Conservation (phyloP, 2,797 vertebrate genomes). For the Gymnocypris eckloni region DNA sequence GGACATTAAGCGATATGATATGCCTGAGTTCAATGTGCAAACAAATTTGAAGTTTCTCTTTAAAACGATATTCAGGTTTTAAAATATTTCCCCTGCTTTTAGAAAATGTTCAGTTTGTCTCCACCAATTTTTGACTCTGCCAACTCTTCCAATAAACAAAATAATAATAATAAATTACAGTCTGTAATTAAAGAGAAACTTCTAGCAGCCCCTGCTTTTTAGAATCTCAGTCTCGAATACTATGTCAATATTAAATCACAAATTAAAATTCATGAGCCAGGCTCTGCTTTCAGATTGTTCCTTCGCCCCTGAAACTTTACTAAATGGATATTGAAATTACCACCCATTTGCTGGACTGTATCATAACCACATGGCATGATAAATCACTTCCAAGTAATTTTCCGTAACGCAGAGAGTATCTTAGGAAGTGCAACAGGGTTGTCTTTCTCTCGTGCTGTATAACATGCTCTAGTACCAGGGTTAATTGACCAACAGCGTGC, state of each 20-base stretch:
- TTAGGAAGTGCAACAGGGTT: conserved; percentile 46
- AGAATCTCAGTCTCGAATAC: neutral
- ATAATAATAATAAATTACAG: neutral
- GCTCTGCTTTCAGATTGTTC: neutral
- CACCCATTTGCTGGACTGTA: conserved; percentile 19
- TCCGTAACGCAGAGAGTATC: conserved; percentile 16
- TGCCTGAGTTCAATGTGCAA: neutral
- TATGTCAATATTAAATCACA: conserved; percentile 10
- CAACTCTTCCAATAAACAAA: neutral
- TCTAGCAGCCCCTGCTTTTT: neutral
- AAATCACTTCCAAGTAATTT: conserved; percentile 36
- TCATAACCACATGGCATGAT: conserved; percentile 26
- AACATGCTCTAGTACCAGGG: conserved; percentile 76
- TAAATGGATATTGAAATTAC: conserved; percentile 30
- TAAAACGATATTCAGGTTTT: neutral
- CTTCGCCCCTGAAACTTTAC: conserved; percentile 17
- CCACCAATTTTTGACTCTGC: neutral
- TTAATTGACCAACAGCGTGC: conserved; percentile 79
- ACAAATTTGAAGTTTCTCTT: neutral
- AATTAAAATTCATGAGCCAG: conserved; percentile 18
- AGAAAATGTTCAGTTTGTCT: neutral
- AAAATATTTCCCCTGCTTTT: neutral
- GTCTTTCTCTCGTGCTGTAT: conserved; percentile 62
- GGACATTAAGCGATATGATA: neutral
- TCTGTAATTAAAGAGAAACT: neutral